phyloP scores from a whole-genome alignment of 92 coral and sea anemone genomes.

The Meandrina meandrites region DNA sequence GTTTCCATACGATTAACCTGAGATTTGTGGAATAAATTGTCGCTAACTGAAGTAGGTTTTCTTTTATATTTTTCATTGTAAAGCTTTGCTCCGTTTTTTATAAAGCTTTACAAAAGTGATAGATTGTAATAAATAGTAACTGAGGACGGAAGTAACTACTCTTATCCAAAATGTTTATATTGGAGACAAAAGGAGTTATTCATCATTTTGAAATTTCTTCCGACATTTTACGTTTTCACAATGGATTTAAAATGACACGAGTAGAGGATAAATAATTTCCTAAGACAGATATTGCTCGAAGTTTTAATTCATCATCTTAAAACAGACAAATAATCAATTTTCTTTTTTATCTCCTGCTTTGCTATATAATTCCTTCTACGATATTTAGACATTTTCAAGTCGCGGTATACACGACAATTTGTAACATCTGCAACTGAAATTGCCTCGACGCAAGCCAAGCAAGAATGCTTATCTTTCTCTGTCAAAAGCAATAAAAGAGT shows the following conservation, averaged over 20 bases:
- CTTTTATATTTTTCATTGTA: too few species aligned
- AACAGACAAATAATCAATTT: not conserved
- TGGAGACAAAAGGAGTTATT: not conserved
- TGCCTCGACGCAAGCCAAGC: not conserved
- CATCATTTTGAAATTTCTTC: not conserved
- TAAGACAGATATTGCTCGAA: not conserved
- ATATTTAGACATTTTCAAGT: not conserved
- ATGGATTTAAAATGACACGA: not conserved
- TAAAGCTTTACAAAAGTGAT: not conserved
- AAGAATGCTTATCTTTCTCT: not conserved
- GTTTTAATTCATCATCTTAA: not conserved
- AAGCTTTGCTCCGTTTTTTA: not conserved
- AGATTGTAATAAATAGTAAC: not conserved
- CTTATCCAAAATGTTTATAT: not conserved
- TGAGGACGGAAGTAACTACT: conserved; percentile 10
- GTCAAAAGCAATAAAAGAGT: not conserved
- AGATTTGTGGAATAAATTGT: not conserved
- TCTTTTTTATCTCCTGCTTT: not conserved
- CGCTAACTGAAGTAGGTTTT: not conserved
- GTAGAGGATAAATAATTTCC: not conserved
- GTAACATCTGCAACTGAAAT: too few species aligned
- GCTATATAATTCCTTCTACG: not conserved
- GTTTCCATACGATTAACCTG: not conserved
- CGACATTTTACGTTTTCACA: conserved; percentile 10
- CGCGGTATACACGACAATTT: not conserved